Percentiles rank a stretch among this genome's conserved stretches.
Evolutionary conservation across 2,113 vertebrate genomes (phyloP).

Genomic region (Shinisaurus crocodilurus): DNA sequence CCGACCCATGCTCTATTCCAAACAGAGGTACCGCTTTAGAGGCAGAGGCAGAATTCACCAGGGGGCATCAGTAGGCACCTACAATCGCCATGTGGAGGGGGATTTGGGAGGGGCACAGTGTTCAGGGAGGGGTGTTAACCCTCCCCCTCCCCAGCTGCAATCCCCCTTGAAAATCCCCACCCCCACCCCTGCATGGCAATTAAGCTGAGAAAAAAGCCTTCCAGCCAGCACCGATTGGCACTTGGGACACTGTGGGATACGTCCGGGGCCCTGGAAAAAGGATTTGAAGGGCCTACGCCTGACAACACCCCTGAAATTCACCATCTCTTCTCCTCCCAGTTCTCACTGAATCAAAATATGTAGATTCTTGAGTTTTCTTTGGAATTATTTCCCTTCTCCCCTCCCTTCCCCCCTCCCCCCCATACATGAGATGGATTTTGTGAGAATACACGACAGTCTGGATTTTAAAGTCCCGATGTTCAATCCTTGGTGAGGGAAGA

Average conservation of each 20-base stretch:
- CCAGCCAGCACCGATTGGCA: too few relatives aligned
- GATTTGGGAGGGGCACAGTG: too few relatives aligned
- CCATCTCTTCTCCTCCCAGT: background rate
- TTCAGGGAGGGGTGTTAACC: too few relatives aligned
- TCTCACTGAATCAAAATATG: slow-evolving; percentile 10
- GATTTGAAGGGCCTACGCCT: too few relatives aligned
- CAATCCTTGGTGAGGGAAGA: background rate
- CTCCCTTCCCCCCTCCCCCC: slow-evolving; percentile 24
- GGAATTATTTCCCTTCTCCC: background rate
- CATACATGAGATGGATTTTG: slow-evolving; percentile 51
- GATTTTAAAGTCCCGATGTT: slow-evolving; percentile 46
- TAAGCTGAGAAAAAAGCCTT: too few relatives aligned
- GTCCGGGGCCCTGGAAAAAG: too few relatives aligned
- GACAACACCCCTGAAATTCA: too few relatives aligned
- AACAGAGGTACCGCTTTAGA: too few relatives aligned
- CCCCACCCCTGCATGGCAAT: too few relatives aligned
- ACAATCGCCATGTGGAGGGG: too few relatives aligned
- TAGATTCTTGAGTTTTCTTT: slow-evolving; percentile 17
- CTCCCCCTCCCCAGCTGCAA: background rate
- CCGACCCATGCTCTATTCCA: background rate
- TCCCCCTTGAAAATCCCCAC: background rate
- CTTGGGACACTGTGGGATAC: too few relatives aligned
- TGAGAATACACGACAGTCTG: slow-evolving; percentile 48
- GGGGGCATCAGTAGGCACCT: too few relatives aligned
- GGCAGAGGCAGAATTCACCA: background rate